Evolutionary conservation across 2,113 vertebrate genomes (phyloP), one percentile per base, ranked within the genome.

Genomic region (Anoplopoma fimbria): DNA sequence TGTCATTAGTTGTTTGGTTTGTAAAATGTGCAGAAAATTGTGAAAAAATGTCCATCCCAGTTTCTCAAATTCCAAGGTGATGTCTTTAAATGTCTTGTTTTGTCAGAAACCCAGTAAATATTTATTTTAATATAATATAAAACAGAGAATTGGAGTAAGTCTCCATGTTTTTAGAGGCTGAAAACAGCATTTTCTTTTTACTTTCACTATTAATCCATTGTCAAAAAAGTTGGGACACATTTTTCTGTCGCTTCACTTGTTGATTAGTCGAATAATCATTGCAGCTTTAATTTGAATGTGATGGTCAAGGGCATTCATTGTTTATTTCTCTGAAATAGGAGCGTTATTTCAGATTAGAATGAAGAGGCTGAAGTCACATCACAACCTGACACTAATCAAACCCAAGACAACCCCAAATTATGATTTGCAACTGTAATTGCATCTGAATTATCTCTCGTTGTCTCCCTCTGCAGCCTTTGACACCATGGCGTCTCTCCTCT

Each of bases 401-500:
- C 0, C 6, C 25, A 42, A 12, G 23, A 77, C 5, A 45, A 25
- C 2, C 6, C 4, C 23, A 0, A 1, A 0, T 21, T 57, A 34
- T 31, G n/a, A 0, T 21, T 67, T 40, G 3, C n/a, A n/a, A n/a
- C n/a, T n/a, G 6, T 36, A 64, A n/a, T 14, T 40, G 3, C 2
- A 61, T 19, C 4, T 64, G 1, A 38, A 25, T 58, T 1, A 17
- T 58, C 8, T 70, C 8, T 36, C 1, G 58, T 7, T 51, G 3
- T 77, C 14, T 36, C 17, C 23, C 3, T 78, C 72, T 69, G 27
- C 75, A 95, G 94, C 68, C 49, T 70, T 31, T 61, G 63, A 31
- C 7, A 14, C 6, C 73, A 97, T 98, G 97, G 90, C 93, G 0
- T 42, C 89, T 1, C 64, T 89, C 9, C 72, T 96, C 4, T 25